phyloP scores from a whole-genome alignment of 2,888 invertebrate species.

The Eupithecia insigniata region DNA sequence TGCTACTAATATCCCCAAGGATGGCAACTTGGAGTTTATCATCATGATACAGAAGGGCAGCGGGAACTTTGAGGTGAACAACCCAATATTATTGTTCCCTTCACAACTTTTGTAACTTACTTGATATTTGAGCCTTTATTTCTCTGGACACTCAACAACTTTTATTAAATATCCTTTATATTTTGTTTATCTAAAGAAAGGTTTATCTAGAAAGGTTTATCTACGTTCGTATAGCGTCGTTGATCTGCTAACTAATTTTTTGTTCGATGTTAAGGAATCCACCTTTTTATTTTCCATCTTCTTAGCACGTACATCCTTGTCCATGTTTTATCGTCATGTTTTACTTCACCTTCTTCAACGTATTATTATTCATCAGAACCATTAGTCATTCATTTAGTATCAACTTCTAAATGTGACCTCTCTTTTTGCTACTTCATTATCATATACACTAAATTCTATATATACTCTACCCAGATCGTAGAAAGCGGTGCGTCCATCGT shows the following conservation, averaged over 20 bases:
- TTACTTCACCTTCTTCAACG: background rate
- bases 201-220: no score
- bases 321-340: background rate
- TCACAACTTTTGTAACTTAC: background rate
- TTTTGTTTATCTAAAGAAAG: background rate
- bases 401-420: background rate
- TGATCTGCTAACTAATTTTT: background rate
- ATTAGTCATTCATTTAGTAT: background rate
- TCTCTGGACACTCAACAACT: background rate
- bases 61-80: conserved; percentile 85
- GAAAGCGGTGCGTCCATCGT: conserved; percentile 88
- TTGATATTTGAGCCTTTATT: background rate
- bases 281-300: no score
- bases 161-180: background rate
- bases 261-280: background rate
- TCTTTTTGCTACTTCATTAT: background rate
- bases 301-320: background rate
- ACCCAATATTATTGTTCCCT: background rate
- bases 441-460: background rate
- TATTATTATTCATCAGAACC: background rate
- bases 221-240: background rate
- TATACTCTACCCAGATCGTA: conserved; percentile 75
- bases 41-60: conserved; percentile 89
- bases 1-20: conserved; percentile 91
- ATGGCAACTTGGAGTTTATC: conserved; percentile 85